Evolutionary conservation across 2,113 vertebrate genomes (phyloP), one percentile per base, ranked within the genome.

Genomic region (Ondatra zibethicus): DNA sequence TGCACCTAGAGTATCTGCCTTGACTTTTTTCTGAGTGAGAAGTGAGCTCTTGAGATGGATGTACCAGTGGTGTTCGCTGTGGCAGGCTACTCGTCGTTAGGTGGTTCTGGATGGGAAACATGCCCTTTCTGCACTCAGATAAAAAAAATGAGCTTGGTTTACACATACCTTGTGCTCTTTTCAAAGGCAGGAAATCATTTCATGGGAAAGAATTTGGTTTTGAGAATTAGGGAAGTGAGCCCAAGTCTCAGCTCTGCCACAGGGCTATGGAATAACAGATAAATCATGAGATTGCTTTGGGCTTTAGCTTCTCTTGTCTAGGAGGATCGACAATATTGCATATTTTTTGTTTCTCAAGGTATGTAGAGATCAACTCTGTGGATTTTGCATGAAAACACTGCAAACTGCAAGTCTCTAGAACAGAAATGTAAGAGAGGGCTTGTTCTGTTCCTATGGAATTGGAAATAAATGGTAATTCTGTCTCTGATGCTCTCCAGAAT

Each of bases 301-400:
- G 3, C 21, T 45, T 82, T 31, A 85, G 10, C 36, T 88, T 65
- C 29, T 84, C 89, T 58, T 16, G 2, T 93, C 61, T 52, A 42
- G n/a, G 58, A 63, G 78, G 77, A 87, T 75, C 58, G 77, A 88
- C 36, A 45, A 63, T 73, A 65, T 1, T 13, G 2, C n/a, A n/a
- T 89, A 14, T 73, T 72, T 72, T 81, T 95, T 91, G 45, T 68
- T 75, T 77, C 31, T 92, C 66, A 96, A 72, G 33, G 14, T 58
- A 6, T 78, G 7, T 87, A 85, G 61, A 84, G 31, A 87, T 89
- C 33, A 94, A 21, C 29, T 72, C 25, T 78, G 50, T 10, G 5
- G n/a, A 23, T 63, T n/a, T 12, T 72, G 88, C 21, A 0, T 36
- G 80, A 88, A 88, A 93, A 93, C 2, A 31, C 16, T 63, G 12